Evolutionary conservation across 2,113 vertebrate species (phyloP).

Genomic region (Grammomys dolichurus): DNA sequence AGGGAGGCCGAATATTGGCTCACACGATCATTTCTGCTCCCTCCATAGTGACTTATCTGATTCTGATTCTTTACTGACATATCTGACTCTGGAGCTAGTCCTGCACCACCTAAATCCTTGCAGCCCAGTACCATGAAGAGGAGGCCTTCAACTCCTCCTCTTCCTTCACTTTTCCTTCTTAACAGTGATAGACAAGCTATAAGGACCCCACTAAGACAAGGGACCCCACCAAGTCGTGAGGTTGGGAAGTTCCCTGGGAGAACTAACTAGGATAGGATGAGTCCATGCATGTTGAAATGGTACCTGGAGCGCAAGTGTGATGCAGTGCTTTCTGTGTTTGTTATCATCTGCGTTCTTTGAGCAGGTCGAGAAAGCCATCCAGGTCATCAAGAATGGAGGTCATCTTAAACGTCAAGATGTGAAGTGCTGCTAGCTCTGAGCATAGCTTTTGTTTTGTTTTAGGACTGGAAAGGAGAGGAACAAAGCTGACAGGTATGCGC

Average conservation of each 20-base stretch:
- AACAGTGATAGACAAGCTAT: background rate
- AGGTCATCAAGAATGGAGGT: background rate
- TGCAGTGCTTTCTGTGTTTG: background rate
- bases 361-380: background rate
- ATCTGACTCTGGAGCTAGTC: background rate
- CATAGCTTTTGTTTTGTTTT: conserved; percentile 47
- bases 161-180: background rate
- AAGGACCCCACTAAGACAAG: background rate
- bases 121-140: fast-evolving
- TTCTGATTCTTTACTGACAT: too few relatives aligned
- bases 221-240: background rate
- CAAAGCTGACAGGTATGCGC: conserved; percentile 94
- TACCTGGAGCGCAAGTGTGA: fast-evolving
- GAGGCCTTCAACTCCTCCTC: background rate
- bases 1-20: background rate
- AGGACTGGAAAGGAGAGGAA: conserved; percentile 97
- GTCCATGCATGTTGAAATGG: fast-evolving
- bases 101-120: fast-evolving
- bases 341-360: background rate
- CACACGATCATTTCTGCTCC: fast-evolving
- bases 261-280: background rate
- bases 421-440: background rate
- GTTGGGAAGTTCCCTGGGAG: background rate
- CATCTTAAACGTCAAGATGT: background rate
- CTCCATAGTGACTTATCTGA: background rate